phyloP scores from a whole-genome alignment of 2,113 vertebrate genomes.

The Scopus umbretta region DNA sequence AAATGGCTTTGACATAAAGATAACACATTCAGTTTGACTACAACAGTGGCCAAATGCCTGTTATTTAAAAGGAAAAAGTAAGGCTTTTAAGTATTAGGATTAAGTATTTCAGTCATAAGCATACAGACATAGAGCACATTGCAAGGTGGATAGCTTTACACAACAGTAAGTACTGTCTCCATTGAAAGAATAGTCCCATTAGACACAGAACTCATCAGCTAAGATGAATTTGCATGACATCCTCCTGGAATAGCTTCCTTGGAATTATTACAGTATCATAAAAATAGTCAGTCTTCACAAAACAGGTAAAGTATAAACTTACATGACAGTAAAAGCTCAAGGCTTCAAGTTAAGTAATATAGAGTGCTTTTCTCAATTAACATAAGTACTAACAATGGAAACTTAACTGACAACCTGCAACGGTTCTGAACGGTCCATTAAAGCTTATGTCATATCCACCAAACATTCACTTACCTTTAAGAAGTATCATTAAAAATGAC shows the following conservation, averaged over 20 bases:
- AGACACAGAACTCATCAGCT: not conserved
- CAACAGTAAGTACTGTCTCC: not conserved
- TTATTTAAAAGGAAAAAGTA: not conserved
- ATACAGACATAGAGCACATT: accelerated
- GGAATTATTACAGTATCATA: not conserved
- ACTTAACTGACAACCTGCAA: slow-evolving; percentile 16
- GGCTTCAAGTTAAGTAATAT: slow-evolving; percentile 1
- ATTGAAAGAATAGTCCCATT: not conserved
- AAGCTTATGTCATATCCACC: not conserved
- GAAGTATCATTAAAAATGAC: not conserved
- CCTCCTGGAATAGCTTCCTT: not conserved
- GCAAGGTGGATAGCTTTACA: not conserved
- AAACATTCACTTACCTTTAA: not conserved
- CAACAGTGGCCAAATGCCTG: not conserved
- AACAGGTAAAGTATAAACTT: slow-evolving; percentile 18
- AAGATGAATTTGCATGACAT: not conserved
- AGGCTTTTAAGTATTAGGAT: not conserved
- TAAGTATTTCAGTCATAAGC: not conserved
- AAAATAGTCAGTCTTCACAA: not conserved
- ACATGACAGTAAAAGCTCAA: slow-evolving; percentile 23
- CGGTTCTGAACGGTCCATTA: slow-evolving; percentile 16
- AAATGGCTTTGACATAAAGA: not conserved
- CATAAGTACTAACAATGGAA: slow-evolving; percentile 19
- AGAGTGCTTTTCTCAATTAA: not conserved
- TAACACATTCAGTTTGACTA: not conserved